These are phyloP conservation scores for Eptatretus burgeri DNA, from an alignment of 2,113 vertebrate genomes.

Conservation along the genomic window DNA sequence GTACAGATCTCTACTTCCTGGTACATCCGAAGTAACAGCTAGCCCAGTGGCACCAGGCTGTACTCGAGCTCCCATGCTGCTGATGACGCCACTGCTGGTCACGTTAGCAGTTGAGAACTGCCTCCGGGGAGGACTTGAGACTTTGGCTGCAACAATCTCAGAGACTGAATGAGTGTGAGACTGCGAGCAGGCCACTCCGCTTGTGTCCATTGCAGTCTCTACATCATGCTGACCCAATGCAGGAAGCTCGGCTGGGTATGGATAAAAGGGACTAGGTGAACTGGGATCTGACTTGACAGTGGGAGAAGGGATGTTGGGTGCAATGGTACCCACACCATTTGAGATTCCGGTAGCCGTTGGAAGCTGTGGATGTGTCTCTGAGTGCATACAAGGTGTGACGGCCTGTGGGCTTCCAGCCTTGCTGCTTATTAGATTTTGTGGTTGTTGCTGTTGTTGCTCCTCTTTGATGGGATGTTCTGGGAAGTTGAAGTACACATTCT, in stretches of 20 bases:
- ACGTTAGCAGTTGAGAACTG: constrained; percentile 1
- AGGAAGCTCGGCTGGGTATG: constrained; percentile 1
- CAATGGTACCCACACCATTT: background rate
- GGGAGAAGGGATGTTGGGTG: background rate
- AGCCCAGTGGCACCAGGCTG: background rate
- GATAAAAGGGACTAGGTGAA: background rate
- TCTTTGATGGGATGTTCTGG: constrained; percentile 4
- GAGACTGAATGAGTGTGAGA: background rate
- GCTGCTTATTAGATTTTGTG: background rate
- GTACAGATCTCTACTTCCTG: constrained; percentile 11
- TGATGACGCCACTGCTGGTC: background rate
- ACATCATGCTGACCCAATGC: constrained; percentile 4
- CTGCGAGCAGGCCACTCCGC: background rate
- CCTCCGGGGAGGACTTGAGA: background rate
- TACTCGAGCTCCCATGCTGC: background rate
- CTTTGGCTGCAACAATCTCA: background rate
- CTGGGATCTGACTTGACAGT: constrained; percentile 3
- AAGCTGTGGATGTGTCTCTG: background rate
- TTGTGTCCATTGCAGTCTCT: constrained; percentile 1
- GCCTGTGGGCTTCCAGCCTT: background rate
- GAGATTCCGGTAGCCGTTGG: background rate
- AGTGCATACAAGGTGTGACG: background rate
- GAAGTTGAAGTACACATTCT: constrained; percentile 4
- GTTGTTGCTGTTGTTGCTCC: constrained; percentile 1
- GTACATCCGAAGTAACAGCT: background rate